phyloP scores from a whole-genome alignment of 2,888 invertebrate genomes.

The Elysia crispata region DNA sequence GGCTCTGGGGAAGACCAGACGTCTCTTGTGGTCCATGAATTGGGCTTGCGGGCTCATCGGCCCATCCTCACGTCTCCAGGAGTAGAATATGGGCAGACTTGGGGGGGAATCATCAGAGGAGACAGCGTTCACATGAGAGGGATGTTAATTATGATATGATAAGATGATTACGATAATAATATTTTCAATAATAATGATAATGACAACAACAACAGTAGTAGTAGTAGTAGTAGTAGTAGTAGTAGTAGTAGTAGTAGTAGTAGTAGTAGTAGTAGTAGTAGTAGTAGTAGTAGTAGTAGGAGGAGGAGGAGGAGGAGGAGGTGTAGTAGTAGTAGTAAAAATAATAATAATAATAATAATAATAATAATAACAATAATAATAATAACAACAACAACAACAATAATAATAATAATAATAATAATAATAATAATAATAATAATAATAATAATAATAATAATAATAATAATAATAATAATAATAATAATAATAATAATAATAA shows the following conservation, averaged over 20 bases:
- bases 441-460: neutral
- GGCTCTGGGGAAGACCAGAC: slow-evolving; percentile 90
- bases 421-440: neutral
- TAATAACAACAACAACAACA: neutral
- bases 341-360: slow-evolving; percentile 21
- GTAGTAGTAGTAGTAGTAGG: neutral
- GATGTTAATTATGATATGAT: too few species aligned
- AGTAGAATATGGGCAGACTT: slow-evolving; percentile 64
- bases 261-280: too few species aligned
- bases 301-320: too few species aligned
- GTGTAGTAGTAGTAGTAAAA: neutral
- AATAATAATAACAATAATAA: neutral
- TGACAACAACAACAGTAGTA: too few species aligned
- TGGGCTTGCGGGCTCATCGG: slow-evolving; percentile 83
- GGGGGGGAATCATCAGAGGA: too few species aligned
- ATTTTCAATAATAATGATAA: too few species aligned
- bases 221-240: too few species aligned
- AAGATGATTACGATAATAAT: too few species aligned
- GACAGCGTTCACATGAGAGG: too few species aligned
- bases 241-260: too few species aligned
- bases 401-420: neutral
- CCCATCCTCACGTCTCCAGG: slow-evolving; percentile 57
- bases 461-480: neutral
- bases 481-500: slow-evolving; percentile 7
- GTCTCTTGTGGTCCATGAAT: slow-evolving; percentile 88